A percentile compares a stretch with the other conserved stretches of the same genome.
phyloP scores from a whole-genome alignment of 2,888 invertebrate species.

The Geotrupes spiniger region DNA sequence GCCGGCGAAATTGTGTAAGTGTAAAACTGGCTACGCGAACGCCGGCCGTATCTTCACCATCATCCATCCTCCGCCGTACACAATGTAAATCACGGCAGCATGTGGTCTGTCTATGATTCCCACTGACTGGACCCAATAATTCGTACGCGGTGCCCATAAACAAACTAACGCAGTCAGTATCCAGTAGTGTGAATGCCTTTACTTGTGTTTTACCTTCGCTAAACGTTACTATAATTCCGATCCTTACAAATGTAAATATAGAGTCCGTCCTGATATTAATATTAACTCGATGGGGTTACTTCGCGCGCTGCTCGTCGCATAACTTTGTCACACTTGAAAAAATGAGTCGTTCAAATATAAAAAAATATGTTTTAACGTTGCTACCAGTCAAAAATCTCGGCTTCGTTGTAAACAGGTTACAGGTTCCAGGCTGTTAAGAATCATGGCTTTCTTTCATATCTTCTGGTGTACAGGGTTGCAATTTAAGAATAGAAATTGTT shows the following conservation, averaged over 20 bases:
- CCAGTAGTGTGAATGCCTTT: conserved; percentile 44
- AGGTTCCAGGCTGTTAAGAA: too few species aligned
- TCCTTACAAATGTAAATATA: conserved; percentile 15
- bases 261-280: too few species aligned
- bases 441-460: too few species aligned
- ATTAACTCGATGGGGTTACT: too few species aligned
- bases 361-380: too few species aligned
- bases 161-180: conserved; percentile 36
- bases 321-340: too few species aligned
- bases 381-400: too few species aligned
- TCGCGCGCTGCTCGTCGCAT: too few species aligned
- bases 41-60: conserved; percentile 23
- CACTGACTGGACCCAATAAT: conserved; percentile 41
- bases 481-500: too few species aligned
- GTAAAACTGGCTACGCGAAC: conserved; percentile 18
- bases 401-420: too few species aligned
- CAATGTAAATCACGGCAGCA: conserved; percentile 46
- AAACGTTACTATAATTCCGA: conserved; percentile 22
- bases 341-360: too few species aligned
- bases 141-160: conserved; percentile 41
- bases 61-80: conserved; percentile 35
- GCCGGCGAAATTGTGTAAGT: background rate
- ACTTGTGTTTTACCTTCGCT: conserved; percentile 32
- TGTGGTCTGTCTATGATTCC: conserved; percentile 45
- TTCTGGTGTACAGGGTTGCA: too few species aligned